These are phyloP conservation scores for Pemphigus obesinymphae DNA, from an alignment of 1,140 invertebrate genomes.

Conservation along the genomic window DNA sequence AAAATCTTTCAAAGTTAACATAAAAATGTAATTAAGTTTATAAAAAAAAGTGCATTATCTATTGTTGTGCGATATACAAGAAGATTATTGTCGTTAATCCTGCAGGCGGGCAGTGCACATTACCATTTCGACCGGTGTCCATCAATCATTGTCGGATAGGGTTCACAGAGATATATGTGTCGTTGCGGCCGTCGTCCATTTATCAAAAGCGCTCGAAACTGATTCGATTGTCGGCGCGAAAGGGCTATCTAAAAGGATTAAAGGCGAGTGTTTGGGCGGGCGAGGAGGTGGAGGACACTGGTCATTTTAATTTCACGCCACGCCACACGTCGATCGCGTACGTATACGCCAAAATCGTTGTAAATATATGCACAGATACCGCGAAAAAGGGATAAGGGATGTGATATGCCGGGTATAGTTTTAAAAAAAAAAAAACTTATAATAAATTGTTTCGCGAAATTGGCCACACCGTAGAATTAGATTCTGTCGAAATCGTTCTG, in stretches of 20 bases:
- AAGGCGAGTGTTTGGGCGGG: not conserved
- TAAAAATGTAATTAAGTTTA: not conserved
- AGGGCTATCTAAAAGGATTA: slow-evolving; percentile 39
- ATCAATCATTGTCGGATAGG: slow-evolving; percentile 35
- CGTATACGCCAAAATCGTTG: not conserved
- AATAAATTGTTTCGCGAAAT: too few species aligned
- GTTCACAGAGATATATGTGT: slow-evolving; percentile 22
- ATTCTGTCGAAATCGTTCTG: too few species aligned
- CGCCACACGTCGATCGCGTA: not conserved
- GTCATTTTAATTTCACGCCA: slow-evolving; percentile 39
- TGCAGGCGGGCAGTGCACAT: not conserved
- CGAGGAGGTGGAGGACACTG: not conserved
- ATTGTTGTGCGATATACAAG: slow-evolving; percentile 1
- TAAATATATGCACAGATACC: slow-evolving; percentile 4
- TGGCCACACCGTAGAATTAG: too few species aligned
- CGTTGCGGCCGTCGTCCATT: slow-evolving; percentile 34
- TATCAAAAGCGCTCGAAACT: slow-evolving; percentile 40
- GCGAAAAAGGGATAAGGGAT: not conserved
- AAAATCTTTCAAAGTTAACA: too few species aligned
- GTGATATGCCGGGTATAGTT: not conserved
- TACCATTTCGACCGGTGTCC: slow-evolving; percentile 31
- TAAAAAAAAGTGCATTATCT: not conserved
- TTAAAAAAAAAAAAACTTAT: not conserved
- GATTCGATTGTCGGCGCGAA: slow-evolving; percentile 36
- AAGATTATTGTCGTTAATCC: slow-evolving; percentile 36